Evolutionary conservation across 2,888 invertebrate species (phyloP).

Genomic region (Sisyra terminalis): DNA sequence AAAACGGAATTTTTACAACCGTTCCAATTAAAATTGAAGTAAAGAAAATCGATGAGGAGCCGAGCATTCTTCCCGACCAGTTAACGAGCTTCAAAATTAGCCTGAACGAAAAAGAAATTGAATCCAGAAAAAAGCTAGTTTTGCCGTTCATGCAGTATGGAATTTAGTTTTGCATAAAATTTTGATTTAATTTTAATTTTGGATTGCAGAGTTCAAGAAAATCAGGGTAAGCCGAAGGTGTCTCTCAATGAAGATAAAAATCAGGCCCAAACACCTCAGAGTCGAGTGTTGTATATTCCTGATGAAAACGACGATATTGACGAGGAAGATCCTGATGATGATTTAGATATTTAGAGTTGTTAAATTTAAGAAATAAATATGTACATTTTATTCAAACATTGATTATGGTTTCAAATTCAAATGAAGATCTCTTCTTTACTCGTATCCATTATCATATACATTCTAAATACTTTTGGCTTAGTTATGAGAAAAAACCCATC

Average conservation of each 20-base stretch:
- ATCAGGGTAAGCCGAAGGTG: neutral
- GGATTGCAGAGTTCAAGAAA: conserved; percentile 4
- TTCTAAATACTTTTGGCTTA: too few relatives aligned
- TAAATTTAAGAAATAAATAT: neutral
- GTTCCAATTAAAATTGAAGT: too few relatives aligned
- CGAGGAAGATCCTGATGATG: conserved; percentile 78
- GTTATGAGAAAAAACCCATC: too few relatives aligned
- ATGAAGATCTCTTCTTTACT: too few relatives aligned
- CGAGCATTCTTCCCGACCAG: neutral
- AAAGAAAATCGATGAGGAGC: too few relatives aligned
- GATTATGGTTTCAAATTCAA: too few relatives aligned
- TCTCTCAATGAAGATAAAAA: conserved; percentile 19
- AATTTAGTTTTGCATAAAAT: neutral
- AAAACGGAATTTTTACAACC: too few relatives aligned
- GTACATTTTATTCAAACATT: neutral
- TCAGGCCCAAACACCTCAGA: too few relatives aligned
- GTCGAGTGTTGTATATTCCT: conserved; percentile 49
- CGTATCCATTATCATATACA: too few relatives aligned
- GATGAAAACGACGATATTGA: conserved; percentile 71
- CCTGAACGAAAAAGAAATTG: conserved; percentile 40
- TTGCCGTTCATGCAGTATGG: conserved; percentile 38
- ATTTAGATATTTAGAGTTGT: conserved; percentile 48
- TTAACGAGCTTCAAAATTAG: conserved; percentile 48
- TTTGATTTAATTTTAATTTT: too few relatives aligned
- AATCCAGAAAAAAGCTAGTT: conserved; percentile 38